Conservation (phyloP, 2,113 vertebrate genomes). For the Corythornis vintsioides region DNA sequence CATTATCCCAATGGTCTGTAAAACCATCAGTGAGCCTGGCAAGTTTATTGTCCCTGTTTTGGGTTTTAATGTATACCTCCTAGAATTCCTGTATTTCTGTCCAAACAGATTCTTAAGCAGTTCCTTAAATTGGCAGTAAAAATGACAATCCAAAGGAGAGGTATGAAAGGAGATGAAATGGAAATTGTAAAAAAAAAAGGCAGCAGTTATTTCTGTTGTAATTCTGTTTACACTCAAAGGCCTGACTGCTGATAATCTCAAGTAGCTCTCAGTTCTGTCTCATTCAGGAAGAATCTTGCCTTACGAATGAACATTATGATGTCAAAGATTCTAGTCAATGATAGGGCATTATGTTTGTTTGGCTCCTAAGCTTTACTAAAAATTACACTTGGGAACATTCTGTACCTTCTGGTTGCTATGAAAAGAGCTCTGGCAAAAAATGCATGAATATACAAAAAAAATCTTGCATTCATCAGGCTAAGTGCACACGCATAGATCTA, state of each 20-base stretch:
- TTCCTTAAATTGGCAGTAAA: not conserved
- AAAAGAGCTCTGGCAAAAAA: slow-evolving; percentile 36
- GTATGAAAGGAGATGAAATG: not conserved
- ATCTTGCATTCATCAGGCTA: not conserved
- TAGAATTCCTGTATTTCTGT: not conserved
- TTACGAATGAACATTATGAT: not conserved
- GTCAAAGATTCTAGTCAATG: not conserved
- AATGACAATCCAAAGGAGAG: not conserved
- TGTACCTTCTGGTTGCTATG: slow-evolving; percentile 22
- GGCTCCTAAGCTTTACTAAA: slow-evolving; percentile 22
- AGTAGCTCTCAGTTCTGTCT: not conserved
- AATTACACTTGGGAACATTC: slow-evolving; percentile 18
- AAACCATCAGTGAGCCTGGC: not conserved
- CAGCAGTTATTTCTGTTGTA: not conserved
- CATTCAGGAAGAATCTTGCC: not conserved
- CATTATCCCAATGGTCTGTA: not conserved
- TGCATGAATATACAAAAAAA: not conserved
- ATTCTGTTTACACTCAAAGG: not conserved
- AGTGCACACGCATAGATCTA: not conserved
- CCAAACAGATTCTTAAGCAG: not conserved
- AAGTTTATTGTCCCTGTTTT: not conserved
- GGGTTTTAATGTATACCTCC: not conserved
- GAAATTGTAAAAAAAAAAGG: not conserved
- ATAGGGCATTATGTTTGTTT: slow-evolving; percentile 21
- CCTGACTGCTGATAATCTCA: not conserved